Percentiles rank a stretch among this genome's conserved stretches.
These are phyloP conservation scores for Centruroides vittatus DNA, from an alignment of 1,140 invertebrate species.

Conservation along the genomic window DNA sequence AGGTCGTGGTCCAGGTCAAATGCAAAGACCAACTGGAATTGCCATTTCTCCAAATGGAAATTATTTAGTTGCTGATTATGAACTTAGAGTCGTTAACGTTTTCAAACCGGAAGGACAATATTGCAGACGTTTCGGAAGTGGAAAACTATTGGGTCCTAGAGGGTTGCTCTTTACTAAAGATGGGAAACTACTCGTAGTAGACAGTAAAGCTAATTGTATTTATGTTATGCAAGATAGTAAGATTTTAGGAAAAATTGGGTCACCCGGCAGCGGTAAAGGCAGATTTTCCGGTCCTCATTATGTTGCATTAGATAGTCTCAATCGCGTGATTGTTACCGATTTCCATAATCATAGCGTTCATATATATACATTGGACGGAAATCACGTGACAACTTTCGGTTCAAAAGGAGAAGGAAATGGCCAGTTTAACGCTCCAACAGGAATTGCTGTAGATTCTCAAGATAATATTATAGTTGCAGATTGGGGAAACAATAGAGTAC, in stretches of 20 bases:
- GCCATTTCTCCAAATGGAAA: slow-evolving; percentile 36
- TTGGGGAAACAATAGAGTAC: slow-evolving; percentile 44
- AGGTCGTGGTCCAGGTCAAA: slow-evolving; percentile 35
- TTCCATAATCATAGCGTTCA: slow-evolving; percentile 72
- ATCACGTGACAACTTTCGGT: slow-evolving; percentile 34
- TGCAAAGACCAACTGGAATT: slow-evolving; percentile 41
- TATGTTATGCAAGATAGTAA: slow-evolving; percentile 38
- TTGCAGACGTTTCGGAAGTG: slow-evolving; percentile 37
- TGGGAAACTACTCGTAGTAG: slow-evolving; percentile 60
- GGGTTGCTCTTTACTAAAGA: slow-evolving; percentile 72
- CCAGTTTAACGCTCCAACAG: slow-evolving; percentile 42
- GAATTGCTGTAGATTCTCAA: slow-evolving; percentile 40
- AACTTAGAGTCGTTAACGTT: slow-evolving; percentile 41
- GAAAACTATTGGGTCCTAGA: slow-evolving; percentile 33
- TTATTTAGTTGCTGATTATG: slow-evolving; percentile 41
- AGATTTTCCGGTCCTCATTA: slow-evolving; percentile 45
- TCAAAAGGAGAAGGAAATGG: slow-evolving; percentile 32
- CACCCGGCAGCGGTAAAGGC: slow-evolving; percentile 26
- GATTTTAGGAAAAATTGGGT: slow-evolving; percentile 27
- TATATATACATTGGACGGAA: slow-evolving; percentile 31
- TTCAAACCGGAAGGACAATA: slow-evolving; percentile 38
- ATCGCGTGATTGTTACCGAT: slow-evolving; percentile 54
- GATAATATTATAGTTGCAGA: slow-evolving; percentile 45
- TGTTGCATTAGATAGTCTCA: slow-evolving; percentile 35
- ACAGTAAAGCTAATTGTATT: slow-evolving; percentile 40